These are phyloP conservation scores for Stegodyphus mimosarum DNA, from an alignment of 1,140 invertebrate genomes.

Conservation along the genomic window DNA sequence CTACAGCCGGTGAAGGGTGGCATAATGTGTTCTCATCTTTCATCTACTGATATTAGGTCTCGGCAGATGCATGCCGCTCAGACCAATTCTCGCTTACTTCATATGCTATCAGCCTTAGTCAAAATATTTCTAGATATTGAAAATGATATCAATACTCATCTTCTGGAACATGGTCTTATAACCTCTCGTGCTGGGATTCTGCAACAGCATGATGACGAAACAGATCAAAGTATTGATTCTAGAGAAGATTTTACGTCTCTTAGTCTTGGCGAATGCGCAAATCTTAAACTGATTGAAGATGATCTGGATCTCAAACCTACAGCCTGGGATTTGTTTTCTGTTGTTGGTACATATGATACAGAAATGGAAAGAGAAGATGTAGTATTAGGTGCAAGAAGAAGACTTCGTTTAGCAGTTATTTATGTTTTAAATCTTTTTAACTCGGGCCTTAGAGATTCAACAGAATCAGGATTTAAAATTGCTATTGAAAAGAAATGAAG, in stretches of 20 bases:
- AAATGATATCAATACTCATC: conserved; percentile 60
- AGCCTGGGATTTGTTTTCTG: conserved; percentile 45
- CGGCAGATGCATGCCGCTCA: conserved; percentile 57
- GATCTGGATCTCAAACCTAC: conserved; percentile 60
- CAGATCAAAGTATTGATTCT: conserved; percentile 46
- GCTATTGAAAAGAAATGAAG: conserved; percentile 59
- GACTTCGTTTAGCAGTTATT: conserved; percentile 59
- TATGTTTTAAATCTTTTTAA: conserved; percentile 61
- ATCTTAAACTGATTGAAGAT: conserved; percentile 60
- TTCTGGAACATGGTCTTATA: conserved; percentile 58
- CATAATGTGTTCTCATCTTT: conserved; percentile 26
- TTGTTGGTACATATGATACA: conserved; percentile 3
- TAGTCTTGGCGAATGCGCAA: conserved; percentile 20
- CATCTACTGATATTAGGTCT: conserved; percentile 51
- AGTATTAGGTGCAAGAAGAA: conserved; percentile 61
- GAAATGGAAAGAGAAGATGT: conserved; percentile 63
- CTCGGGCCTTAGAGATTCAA: conserved; percentile 24
- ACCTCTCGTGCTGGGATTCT: not conserved
- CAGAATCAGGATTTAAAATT: conserved; percentile 56
- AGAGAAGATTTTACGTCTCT: conserved; percentile 51
- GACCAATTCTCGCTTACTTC: conserved; percentile 59
- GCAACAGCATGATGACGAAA: conserved; percentile 36
- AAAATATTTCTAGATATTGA: conserved; percentile 63
- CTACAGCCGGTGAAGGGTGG: conserved; percentile 28
- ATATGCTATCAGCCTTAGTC: conserved; percentile 62